Conservation (phyloP, 2,797 vertebrate genomes). For the Lerista edwardsae region DNA sequence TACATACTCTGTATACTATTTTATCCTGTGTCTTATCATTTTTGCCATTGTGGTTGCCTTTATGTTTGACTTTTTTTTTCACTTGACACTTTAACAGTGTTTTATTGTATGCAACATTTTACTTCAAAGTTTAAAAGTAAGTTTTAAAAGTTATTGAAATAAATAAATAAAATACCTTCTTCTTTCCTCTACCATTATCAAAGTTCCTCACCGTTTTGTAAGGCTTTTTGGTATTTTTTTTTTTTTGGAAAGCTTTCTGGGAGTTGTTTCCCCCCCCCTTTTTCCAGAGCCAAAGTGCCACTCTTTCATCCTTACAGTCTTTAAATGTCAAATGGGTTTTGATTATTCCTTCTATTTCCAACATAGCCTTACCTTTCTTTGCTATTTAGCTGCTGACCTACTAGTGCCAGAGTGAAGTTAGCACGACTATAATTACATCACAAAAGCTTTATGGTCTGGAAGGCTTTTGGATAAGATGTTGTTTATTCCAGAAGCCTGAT, state of each 20-base stretch:
- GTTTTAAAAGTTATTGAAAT: too few relatives aligned
- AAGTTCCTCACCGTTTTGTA: too few relatives aligned
- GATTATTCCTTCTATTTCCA: not conserved
- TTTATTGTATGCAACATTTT: too few relatives aligned
- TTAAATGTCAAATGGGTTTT: not conserved
- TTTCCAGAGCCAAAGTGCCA: too few relatives aligned
- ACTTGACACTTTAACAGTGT: too few relatives aligned
- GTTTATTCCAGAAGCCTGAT: slow-evolving; percentile 21
- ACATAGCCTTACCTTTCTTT: not conserved
- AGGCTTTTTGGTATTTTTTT: not conserved
- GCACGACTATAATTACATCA: not conserved
- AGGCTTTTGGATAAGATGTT: not conserved
- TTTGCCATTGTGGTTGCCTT: not conserved
- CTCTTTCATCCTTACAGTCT: not conserved
- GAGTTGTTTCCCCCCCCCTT: not conserved
- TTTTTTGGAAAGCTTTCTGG: not conserved
- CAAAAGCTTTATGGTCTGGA: not conserved
- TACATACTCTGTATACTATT: not conserved
- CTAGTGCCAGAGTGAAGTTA: not conserved
- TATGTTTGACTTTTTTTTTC: too few relatives aligned
- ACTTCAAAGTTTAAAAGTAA: too few relatives aligned
- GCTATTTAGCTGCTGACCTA: too few relatives aligned
- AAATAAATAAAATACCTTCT: too few relatives aligned
- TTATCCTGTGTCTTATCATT: not conserved
- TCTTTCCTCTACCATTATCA: too few relatives aligned